These are phyloP conservation scores for Scolopax bukidnonensis DNA, from an alignment of 2,797 vertebrate genomes.

Conservation along the genomic window DNA sequence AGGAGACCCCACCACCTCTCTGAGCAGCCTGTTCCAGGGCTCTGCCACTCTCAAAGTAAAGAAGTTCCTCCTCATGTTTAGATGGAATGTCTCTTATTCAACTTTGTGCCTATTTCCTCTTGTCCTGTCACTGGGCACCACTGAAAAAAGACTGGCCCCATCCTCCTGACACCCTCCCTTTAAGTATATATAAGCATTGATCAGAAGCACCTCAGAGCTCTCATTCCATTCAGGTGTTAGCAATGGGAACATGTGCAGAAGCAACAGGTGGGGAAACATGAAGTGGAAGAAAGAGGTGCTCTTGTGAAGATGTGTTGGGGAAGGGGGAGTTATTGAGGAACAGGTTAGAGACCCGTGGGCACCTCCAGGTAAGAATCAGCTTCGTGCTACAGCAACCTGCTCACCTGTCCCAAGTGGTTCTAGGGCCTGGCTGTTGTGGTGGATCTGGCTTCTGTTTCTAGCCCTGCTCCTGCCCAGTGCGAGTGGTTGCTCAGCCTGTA, in stretches of 20 bases:
- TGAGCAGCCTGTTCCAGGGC: no score
- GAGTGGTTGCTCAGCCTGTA: not conserved
- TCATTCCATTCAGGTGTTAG: not conserved
- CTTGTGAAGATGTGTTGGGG: not conserved
- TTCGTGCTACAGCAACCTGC: not conserved
- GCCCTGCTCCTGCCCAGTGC: not conserved
- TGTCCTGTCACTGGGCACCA: no score
- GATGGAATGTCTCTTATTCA: no score
- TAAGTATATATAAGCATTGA: not conserved
- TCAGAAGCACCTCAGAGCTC: not conserved
- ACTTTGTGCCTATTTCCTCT: no score
- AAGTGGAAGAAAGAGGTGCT: not conserved
- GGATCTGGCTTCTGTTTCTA: not conserved
- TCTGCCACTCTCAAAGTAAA: no score
- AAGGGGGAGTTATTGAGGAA: not conserved
- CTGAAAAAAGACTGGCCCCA: no score
- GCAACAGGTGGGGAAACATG: not conserved
- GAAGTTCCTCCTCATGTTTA: no score
- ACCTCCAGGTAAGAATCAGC: rapidly evolving
- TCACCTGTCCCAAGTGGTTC: not conserved
- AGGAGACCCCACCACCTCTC: no score
- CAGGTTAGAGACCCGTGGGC: not conserved
- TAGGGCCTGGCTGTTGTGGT: not conserved
- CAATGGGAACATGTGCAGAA: not conserved
- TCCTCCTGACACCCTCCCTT: no score